Evolutionary conservation across 2,888 invertebrate genomes (phyloP), one percentile per base, ranked within the genome.

Genomic region (Agonopterix subpropinquella): DNA sequence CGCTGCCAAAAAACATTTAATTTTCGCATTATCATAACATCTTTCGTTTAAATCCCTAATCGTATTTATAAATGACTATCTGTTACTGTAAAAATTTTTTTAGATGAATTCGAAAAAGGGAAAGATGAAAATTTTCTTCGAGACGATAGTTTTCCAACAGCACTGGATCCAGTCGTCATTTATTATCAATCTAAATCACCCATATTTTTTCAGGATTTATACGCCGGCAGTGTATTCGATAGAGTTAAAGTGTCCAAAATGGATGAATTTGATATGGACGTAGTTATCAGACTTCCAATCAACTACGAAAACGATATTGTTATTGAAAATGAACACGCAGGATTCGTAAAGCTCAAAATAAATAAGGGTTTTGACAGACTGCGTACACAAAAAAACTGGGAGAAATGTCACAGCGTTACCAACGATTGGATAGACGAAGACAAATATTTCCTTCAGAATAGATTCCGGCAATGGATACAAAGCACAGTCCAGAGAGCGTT

Each of bases 191-290:
- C 28, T 28, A 28, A 28, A 28, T 4, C 28, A 7, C 28, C 28
- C 28, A 28, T 10, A n/a, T 4, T 44, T 48, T 42, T 42, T 8
- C 57, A 78, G 65, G 72, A 76, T 1, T 75, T 85, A 51, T 90
- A 81, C 54, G 90, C 89, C 0, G 92, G 92, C 9, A 92, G 92
- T 61, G 92, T 83, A 41, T 91, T 89, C 53, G 92, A 92, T 59
- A 82, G 85, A n/a, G 81, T 92, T 28, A 90, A 90, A 68, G 86
- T 92, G 0, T 84, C 89, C 2, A 82, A 85, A 49, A 89, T 92
- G 11, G 89, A 91, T 53, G 92, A 92, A 60, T 92, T 89, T 57
- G 92, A 92, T 61, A 79, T 92, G 65, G 90, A 92, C 70, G 73
- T 92, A 4, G 78, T 91, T 2, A 81, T 92, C 44, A 75, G 81